phyloP scores from a whole-genome alignment of 2,797 vertebrate genomes.

The Chromis chromis region DNA sequence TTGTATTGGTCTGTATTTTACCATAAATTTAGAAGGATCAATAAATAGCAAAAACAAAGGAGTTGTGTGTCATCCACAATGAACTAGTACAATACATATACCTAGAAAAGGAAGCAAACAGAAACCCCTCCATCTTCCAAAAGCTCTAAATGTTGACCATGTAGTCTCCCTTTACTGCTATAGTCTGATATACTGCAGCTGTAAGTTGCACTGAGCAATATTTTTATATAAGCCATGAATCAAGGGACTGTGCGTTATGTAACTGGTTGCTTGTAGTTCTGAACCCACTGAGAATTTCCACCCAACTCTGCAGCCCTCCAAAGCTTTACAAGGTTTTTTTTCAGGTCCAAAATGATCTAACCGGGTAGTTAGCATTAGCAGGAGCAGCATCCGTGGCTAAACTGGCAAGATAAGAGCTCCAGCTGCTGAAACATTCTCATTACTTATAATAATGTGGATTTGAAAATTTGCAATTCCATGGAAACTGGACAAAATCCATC shows the following conservation, averaged over 20 bases:
- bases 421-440: neutral
- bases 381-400: neutral
- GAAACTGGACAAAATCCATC: too few species aligned
- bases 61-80: neutral
- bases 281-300: neutral
- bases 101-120: neutral
- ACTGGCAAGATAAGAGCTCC: neutral
- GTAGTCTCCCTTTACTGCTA: too few species aligned
- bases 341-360: neutral
- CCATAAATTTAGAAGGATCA: neutral
- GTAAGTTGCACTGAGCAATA: neutral
- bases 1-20: neutral
- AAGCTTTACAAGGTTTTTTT: neutral
- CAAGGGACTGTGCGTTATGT: neutral
- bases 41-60: neutral
- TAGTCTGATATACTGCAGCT: neutral
- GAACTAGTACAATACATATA: neutral
- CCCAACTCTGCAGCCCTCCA: neutral
- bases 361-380: neutral
- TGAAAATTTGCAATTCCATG: neutral
- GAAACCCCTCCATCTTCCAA: neutral
- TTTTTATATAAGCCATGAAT: neutral
- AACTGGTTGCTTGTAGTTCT: neutral
- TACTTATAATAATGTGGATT: neutral
- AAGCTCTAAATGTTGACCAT: neutral